Base-by-base conservation (phyloP, 2,888 invertebrate genomes). In the Nomada goodeniana region DNA sequence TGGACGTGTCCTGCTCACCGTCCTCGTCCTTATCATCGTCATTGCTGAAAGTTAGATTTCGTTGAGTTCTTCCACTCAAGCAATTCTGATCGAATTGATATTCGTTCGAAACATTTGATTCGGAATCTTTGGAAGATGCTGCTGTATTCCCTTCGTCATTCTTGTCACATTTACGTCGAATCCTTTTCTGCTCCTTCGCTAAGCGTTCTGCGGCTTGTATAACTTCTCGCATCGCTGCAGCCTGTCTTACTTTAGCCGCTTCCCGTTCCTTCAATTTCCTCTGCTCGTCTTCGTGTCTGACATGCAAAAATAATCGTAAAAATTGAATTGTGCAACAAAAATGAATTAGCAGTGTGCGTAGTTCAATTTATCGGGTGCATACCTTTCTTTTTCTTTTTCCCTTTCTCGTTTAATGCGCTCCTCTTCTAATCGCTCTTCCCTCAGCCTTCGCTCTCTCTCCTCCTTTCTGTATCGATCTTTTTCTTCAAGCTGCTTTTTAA, bases 341-440 rank as follows among this genome's bases (percentile, higher is more conserved):
- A 36, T 36, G 36, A 36, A 7, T 36, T n/a, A 55, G n/a, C 2
- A 20, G n/a, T 55, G 55, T 57, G 23, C n/a, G 36, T 36, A 36
- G 36, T 36, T 36, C 7, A 57, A 2, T 57, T 11, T 15, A 1
- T 26, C 9, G 9, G 0, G 18, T 13, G 64, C 78, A 1, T 72
- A 92, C 93, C 93, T 92, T 69, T 91, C 90, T 59, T 87, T 90
- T 57, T 93, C 93, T 60, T 85, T 89, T 95, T 94, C 94, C 11
- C 96, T 96, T 91, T 98, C 97, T 60, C 96, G 95, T 84, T 95
- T 95, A 81, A 98, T 95, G 81, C 97, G 95, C 83, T 96, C 95
- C 91, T 98, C 98, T 93, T 98, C 98, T 85, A 97, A 95, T 86
- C 96, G 95, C 92, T 98, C 98, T 93, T 98, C 98, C 89, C 95